Conservation (phyloP, 2,888 invertebrate genomes). For the Apantesis nais region DNA sequence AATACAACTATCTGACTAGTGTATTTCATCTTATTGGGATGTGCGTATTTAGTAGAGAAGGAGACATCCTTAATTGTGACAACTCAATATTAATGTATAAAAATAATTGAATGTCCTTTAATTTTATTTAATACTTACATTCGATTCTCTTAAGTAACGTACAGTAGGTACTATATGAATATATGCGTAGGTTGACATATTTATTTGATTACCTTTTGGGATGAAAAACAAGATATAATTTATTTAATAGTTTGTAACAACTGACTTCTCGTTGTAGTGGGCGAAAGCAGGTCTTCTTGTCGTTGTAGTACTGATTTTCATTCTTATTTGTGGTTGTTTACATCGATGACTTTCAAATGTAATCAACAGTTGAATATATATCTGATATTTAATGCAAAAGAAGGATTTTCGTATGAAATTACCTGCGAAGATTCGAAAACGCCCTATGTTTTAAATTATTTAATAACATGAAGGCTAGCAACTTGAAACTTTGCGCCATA, state of each 20-base stretch:
- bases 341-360: neutral
- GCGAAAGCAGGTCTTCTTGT: neutral
- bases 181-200: neutral
- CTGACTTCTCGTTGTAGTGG: neutral
- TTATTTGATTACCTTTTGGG: slow-evolving; percentile 8
- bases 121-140: slow-evolving; percentile 28
- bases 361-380: neutral
- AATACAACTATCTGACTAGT: neutral
- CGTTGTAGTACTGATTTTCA: neutral
- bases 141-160: slow-evolving; percentile 7
- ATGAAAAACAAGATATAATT: slow-evolving; percentile 2
- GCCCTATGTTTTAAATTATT: too few relatives aligned
- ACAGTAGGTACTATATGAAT: neutral
- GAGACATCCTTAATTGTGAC: slow-evolving; percentile 25
- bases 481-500: too few relatives aligned
- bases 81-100: slow-evolving; percentile 31
- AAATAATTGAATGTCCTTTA: slow-evolving; percentile 23
- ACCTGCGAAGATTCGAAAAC: too few relatives aligned
- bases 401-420: neutral
- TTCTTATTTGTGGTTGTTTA: neutral
- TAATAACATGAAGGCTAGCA: too few relatives aligned
- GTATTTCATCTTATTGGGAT: neutral
- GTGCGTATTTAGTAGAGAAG: neutral
- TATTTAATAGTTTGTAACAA: slow-evolving; percentile 7
- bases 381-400: neutral